Conservation (phyloP, 2,113 vertebrate species). For the Beaufortia kweichowensis region DNA sequence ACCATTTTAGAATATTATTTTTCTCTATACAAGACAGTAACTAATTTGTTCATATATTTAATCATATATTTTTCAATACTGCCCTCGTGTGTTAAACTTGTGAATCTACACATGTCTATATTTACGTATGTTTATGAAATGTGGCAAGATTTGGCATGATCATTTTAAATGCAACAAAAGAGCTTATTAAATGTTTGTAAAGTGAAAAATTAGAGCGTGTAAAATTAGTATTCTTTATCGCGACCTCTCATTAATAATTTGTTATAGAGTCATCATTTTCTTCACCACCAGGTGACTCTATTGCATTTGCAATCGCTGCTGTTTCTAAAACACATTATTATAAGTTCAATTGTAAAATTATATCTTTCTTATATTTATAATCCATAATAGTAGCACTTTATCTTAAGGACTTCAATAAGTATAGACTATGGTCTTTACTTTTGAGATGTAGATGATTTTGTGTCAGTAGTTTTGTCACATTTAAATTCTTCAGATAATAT, state of each 20-base stretch:
- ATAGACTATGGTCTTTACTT: no score
- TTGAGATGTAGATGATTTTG: neutral
- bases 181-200: no score
- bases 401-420: no score
- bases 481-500: no score
- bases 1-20: no score
- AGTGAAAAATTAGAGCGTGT: neutral
- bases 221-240: neutral
- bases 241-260: neutral
- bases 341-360: no score
- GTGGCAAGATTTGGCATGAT: no score
- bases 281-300: constrained; percentile 14
- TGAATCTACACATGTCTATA: neutral
- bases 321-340: neutral
- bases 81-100: constrained; percentile 11
- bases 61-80: neutral
- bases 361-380: neutral
- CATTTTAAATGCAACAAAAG: no score
- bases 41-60: no score
- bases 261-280: no score
- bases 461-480: no score
- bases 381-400: neutral
- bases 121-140: neutral
- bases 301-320: neutral
- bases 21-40: no score